Base-by-base conservation (phyloP, 2,113 vertebrate species). In the Hippocampus comes region DNA sequence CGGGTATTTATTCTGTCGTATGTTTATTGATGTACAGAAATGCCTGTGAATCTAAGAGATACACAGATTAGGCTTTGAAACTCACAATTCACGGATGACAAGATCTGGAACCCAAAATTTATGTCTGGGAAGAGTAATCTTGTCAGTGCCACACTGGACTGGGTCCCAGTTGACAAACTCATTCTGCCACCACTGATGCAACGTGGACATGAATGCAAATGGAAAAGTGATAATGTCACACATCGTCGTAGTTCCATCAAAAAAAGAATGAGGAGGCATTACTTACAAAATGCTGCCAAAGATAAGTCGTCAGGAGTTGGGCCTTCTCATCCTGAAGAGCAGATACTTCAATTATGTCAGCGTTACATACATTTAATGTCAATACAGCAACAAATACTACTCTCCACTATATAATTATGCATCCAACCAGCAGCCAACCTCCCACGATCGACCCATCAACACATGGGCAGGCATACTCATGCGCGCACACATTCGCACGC, bases 11-110 rank as follows among this genome's bases (percentile, higher is more conserved):
- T 51, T 18, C 5, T 51, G 48, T 6, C 5, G 20, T 48, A 17
- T 48, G 46, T 48, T 48, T 53, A n/a, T 21, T 55, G 51, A 55
- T 10, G 51, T n/a, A 56, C 53, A 23, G 53, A 55, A 1, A 6
- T 51, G 18, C 17, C 49, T 55, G 51, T n/a, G 53, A 10, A 23
- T 56, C 53, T 56, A 23, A 56, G 21, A 11, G 10, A n/a, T 1
- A 11, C 9, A 23, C 21, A n/a, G 9, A 23, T 56, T 56, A 41
- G 9, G 21, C 4, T 23, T 48, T 17, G 21, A 25, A 57, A 90
- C 91, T 91, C 61, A 93, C 91, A 93, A 90, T 82, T 93, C 91
- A 70, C 88, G 89, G 63, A 93, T 93, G 1, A 91, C 86, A 60
- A 93, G 76, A 82, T 93, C 91, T 46, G 92, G 91, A 38, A 76